Evolutionary conservation across 1,140 invertebrate species (phyloP), one percentile per base, ranked within the genome.

Genomic region (Belonocnema kinseyi): DNA sequence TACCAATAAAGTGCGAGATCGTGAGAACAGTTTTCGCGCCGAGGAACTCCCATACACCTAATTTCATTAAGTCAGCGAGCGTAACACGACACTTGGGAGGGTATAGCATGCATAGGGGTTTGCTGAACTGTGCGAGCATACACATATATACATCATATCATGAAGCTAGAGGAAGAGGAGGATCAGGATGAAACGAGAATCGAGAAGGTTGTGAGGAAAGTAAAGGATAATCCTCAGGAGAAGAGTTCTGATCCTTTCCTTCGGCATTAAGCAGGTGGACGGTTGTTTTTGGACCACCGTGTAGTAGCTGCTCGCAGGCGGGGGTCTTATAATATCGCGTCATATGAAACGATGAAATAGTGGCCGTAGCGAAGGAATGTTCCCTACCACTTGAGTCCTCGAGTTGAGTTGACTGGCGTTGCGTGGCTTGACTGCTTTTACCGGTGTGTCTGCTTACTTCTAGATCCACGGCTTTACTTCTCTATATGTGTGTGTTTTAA

Each of bases 291-390:
- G 89, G 89, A 91, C 89, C 89, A 90, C 89, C 90, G 80, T 90
- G 90, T 89, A 90, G 90, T 88, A 87, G 88, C 87, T 61, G 79
- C 82, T 84, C 88, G 81, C 89, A 90, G 89, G 84, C 88, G 89
- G 89, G 90, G 90, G 90, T 91, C 90, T 90, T 90, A 91, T 90
- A 90, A 91, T 91, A 91, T 90, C 89, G 88, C 90, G 89, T 90
- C 89, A 90, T 90, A 91, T 87, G 89, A 90, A 90, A 90, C 89
- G 90, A 91, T 90, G 90, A 91, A 91, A 91, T 91, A 91, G 90
- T 90, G 90, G 88, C 87, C 87, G 88, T 90, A 89, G 86, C 87
- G 82, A 87, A 90, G 90, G 89, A 91, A 91, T 90, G 89, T 90
- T 89, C 87, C 87, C 89, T 89, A 89, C 89, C 88, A 89, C 89